A percentile compares a stretch with the other conserved stretches of the same genome.
phyloP scores from a whole-genome alignment of 1,140 invertebrate genomes.

The Heterodera carotae region DNA sequence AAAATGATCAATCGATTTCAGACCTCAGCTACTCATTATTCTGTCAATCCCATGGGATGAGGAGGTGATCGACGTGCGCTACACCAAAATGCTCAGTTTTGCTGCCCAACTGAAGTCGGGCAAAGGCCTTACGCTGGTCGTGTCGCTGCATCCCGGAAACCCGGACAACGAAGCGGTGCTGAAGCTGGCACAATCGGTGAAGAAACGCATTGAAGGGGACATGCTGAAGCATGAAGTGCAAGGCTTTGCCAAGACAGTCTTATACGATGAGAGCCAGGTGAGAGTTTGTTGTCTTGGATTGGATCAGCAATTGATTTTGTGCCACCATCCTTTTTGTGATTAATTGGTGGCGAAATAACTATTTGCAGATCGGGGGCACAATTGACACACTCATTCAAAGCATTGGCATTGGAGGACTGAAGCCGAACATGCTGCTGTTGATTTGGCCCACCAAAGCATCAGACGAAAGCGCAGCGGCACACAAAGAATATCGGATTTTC shows the following conservation, averaged over 20 bases:
- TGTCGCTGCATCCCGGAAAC: conserved; percentile 80
- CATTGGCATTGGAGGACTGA: conserved; percentile 82
- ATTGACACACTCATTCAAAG: conserved; percentile 75
- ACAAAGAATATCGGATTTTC: conserved; percentile 62
- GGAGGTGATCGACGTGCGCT: conserved; percentile 59
- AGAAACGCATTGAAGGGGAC: conserved; percentile 58
- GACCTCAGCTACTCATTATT: conserved; percentile 59
- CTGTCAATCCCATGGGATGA: conserved; percentile 59
- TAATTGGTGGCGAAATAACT: conserved; percentile 71
- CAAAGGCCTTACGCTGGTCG: conserved; percentile 83
- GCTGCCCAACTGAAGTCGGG: conserved; percentile 68
- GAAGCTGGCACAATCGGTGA: conserved; percentile 49
- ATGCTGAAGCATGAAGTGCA: conserved; percentile 53
- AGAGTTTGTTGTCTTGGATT: background rate
- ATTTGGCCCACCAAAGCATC: conserved; percentile 91
- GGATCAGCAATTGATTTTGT: too few species aligned
- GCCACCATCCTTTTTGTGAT: conserved; percentile 67
- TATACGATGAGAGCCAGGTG: conserved; percentile 62
- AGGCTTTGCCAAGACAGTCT: conserved; percentile 60
- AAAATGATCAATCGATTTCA: background rate
- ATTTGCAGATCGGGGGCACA: conserved; percentile 77
- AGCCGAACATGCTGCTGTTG: conserved; percentile 97
- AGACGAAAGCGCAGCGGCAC: conserved; percentile 32
- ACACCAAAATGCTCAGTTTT: conserved; percentile 61
- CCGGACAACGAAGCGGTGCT: conserved; percentile 49